These are phyloP conservation scores for Agriopis leucophaearia DNA, from an alignment of 2,888 invertebrate species.

Conservation along the genomic window DNA sequence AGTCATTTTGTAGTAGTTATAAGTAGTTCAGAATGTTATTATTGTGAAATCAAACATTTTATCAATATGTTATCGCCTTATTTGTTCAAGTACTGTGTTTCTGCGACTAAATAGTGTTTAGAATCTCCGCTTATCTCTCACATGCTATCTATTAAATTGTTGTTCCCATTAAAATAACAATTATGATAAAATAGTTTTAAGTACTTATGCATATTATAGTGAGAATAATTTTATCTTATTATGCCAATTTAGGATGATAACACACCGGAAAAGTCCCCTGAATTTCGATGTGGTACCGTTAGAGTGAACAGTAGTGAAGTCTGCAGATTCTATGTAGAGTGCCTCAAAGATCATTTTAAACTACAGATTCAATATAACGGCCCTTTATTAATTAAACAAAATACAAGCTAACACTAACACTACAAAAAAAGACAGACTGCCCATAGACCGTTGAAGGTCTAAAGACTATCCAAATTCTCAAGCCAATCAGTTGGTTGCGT, in stretches of 20 bases:
- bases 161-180: slow-evolving; percentile 1
- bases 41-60: neutral
- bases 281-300: no score
- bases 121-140: slow-evolving; percentile 7
- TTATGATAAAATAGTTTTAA: neutral
- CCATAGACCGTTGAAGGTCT: no score
- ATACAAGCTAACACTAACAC: no score
- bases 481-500: no score
- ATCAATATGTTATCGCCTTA: neutral
- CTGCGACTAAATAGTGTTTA: neutral
- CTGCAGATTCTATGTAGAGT: no score
- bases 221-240: slow-evolving; percentile 7
- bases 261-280: no score
- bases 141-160: neutral
- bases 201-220: neutral
- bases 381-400: no score
- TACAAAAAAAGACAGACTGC: no score
- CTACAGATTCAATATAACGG: no score
- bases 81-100: neutral
- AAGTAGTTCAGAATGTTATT: neutral
- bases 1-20: neutral
- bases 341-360: no score
- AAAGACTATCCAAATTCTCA: no score
- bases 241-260: neutral
- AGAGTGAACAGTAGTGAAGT: no score